Evolutionary conservation across 2,888 invertebrate species (phyloP).

Genomic region (Gortyna flavago): DNA sequence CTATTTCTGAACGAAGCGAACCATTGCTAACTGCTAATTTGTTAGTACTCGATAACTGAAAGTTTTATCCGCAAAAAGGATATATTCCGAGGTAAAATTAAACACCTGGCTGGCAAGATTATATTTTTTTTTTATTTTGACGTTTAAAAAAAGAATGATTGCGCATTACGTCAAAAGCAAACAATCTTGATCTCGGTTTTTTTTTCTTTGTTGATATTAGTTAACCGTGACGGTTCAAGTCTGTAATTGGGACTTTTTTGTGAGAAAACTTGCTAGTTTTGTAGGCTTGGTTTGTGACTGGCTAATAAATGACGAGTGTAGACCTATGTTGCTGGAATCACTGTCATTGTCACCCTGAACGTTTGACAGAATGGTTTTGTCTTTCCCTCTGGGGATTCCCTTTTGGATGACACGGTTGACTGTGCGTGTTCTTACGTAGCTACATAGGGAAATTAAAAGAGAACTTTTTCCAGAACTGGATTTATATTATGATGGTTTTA

Average conservation of each 20-base stretch:
- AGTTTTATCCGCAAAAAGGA: constrained; percentile 30
- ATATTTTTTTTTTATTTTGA: background rate
- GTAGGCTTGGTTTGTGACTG: background rate
- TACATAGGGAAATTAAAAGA: background rate
- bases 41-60: constrained; percentile 35
- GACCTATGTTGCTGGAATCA: constrained; percentile 17
- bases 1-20: constrained; percentile 75
- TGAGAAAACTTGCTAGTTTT: background rate
- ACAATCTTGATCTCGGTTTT: constrained; percentile 9
- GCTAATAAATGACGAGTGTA: constrained; percentile 12
- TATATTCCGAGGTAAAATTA: background rate
- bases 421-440: background rate
- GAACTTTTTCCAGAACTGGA: too few relatives aligned
- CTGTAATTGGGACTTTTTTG: constrained; percentile 26
- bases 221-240: constrained; percentile 32
- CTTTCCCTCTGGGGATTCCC: background rate
- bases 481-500: background rate
- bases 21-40: constrained; percentile 53
- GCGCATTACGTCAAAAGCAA: constrained; percentile 30
- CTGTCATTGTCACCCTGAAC: constrained; percentile 7
- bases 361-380: background rate
- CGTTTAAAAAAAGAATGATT: constrained; percentile 13
- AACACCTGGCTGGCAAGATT: constrained; percentile 42
- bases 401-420: background rate
- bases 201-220: constrained; percentile 13